Evolutionary conservation across 2,888 invertebrate genomes (phyloP), one percentile per base, ranked within the genome.

Genomic region (Stegana nigrithorax): DNA sequence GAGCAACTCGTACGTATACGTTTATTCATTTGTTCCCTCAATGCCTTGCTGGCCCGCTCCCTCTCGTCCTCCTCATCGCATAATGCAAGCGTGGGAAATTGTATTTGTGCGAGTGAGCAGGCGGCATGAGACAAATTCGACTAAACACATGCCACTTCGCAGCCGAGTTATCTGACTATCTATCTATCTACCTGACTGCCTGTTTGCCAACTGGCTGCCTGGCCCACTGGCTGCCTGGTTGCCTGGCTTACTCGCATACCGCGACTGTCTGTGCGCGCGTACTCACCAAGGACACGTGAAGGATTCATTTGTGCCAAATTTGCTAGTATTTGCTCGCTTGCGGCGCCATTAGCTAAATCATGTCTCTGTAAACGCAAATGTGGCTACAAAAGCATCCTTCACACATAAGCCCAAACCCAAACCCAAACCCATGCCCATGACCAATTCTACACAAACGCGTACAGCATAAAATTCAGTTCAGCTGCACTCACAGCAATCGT

Each of bases 91-190:
- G 21, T 19, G 36, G 32, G 53, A 36, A 55, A 55, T 51, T 26
- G 26, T 39, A 39, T 39, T 32, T 36, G 21, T n/a, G n/a, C n/a
- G n/a, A n/a, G n/a, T n/a, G n/a, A n/a, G n/a, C n/a, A n/a, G n/a
- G 5, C 32, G 32, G 10, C 51, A 32, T 8, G 17, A 32, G 32
- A 55, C 53, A 55, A 55, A 32, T 55, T 55, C 21, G 12, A 23
- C 19, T 55, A 36, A 55, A 55, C 53, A 55, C 53, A 55, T 32
- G 36, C 17, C n/a, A 50, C 67, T 67, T 68, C 60, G 69, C 65
- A 65, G 57, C 59, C 57, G 67, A 65, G 74, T 64, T 71, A 58
- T 64, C 55, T 42, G 32, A 59, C 42, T 12, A 59, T 59, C 51
- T 60, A 58, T 61, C 65, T 59, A 60, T 65, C 53, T 59, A 45